Evolutionary conservation across 2,888 invertebrate genomes (phyloP).

Genomic region (Eulithis prunata): DNA sequence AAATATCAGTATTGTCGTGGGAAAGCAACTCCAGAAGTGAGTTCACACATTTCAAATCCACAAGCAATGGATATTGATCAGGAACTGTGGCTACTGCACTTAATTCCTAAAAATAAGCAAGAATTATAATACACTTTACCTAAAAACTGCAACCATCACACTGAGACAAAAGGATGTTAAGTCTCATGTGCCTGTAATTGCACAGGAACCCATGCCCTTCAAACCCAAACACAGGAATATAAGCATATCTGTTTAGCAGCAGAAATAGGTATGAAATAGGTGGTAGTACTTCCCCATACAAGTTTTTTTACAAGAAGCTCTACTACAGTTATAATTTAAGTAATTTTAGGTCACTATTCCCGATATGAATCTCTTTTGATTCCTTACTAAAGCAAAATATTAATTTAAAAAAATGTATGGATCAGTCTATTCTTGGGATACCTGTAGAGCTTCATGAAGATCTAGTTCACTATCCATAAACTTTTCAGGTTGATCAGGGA

Average conservation of each 20-base stretch:
- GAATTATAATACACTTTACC: background rate
- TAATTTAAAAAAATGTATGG: too few species aligned
- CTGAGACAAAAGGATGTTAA: too few species aligned
- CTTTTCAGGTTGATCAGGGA: constrained; percentile 98
- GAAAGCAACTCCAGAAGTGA: constrained; percentile 96
- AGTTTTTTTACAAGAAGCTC: too few species aligned
- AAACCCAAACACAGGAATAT: too few species aligned
- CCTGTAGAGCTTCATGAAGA: constrained; percentile 94
- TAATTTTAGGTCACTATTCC: too few species aligned
- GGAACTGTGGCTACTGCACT: constrained; percentile 98
- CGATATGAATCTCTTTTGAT: too few species aligned
- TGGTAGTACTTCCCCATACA: too few species aligned
- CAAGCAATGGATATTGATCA: constrained; percentile 95
- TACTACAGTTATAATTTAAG: too few species aligned
- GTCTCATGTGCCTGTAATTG: too few species aligned
- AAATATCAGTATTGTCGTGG: constrained; percentile 98
- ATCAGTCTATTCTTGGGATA: constrained; percentile 40
- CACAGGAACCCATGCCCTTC: too few species aligned
- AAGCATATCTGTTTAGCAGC: background rate
- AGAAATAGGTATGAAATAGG: background rate
- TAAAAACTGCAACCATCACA: background rate
- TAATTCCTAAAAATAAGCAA: constrained; percentile 88
- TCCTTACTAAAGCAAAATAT: too few species aligned
- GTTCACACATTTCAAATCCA: constrained; percentile 94
- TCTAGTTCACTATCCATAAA: constrained; percentile 99